Evolutionary conservation across 1,140 invertebrate species (phyloP).

Genomic region (Mesaphorura yosii): DNA sequence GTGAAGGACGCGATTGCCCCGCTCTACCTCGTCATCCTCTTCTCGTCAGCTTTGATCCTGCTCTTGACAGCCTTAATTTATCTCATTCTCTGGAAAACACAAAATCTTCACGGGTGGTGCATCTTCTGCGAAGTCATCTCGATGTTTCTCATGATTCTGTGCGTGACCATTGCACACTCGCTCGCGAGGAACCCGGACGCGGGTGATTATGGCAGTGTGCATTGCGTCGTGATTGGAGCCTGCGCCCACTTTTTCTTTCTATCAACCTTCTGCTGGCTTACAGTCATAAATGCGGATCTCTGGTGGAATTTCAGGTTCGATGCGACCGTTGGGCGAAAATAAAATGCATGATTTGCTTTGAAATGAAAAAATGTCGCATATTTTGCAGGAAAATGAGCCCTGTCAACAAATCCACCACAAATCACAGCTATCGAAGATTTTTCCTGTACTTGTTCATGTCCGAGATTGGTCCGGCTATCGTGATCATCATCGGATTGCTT

Average conservation of each 20-base stretch:
- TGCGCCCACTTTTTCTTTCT: slow-evolving; percentile 17
- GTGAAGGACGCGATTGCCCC: too few species aligned
- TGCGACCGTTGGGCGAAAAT: too few species aligned
- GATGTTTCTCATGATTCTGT: slow-evolving; percentile 12
- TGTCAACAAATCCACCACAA: neutral
- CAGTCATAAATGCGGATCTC: slow-evolving; percentile 6
- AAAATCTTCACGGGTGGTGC: slow-evolving; percentile 14
- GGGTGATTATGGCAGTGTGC: neutral
- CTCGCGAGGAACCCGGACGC: neutral
- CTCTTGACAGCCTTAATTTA: slow-evolving; percentile 13
- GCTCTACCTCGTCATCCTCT: too few species aligned
- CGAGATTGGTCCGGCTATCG: slow-evolving; percentile 3
- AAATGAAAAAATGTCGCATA: neutral
- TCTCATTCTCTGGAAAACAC: slow-evolving; percentile 14
- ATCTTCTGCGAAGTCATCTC: slow-evolving; percentile 8
- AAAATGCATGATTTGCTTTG: neutral
- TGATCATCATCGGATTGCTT: slow-evolving; percentile 4
- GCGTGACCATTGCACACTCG: neutral
- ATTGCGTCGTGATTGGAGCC: neutral
- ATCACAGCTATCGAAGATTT: neutral
- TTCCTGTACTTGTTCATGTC: neutral
- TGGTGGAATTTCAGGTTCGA: slow-evolving; percentile 14
- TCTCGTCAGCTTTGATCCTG: slow-evolving; percentile 11
- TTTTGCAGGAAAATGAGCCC: neutral
- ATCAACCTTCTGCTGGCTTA: slow-evolving; percentile 16